These are phyloP conservation scores for Ostrea edulis DNA, from an alignment of 1,140 invertebrate genomes.

Conservation along the genomic window DNA sequence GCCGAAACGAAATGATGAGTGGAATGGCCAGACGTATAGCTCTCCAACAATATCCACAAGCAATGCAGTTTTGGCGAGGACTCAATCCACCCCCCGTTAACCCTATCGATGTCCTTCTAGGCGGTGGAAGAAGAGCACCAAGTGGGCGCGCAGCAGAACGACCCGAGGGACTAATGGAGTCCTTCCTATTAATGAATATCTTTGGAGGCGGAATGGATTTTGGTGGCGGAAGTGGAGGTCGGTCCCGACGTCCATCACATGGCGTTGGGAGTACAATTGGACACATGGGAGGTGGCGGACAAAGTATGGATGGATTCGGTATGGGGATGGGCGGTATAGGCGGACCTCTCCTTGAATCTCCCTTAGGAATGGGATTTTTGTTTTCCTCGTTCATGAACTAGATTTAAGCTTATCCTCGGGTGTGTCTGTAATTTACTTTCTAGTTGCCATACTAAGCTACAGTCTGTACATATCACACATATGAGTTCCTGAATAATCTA, in stretches of 20 bases:
- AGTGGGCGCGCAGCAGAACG: neutral
- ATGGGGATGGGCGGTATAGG: neutral
- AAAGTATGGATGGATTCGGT: neutral
- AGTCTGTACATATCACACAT: too few relatives aligned
- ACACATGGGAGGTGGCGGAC: conserved; percentile 11
- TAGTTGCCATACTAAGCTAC: neutral
- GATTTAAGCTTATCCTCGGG: neutral
- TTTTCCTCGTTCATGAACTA: conserved; percentile 26
- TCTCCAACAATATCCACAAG: neutral
- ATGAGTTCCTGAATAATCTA: too few relatives aligned
- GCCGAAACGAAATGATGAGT: neutral
- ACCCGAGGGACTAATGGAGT: conserved; percentile 21
- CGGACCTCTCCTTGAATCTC: neutral
- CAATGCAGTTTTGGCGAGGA: neutral
- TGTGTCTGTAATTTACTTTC: neutral
- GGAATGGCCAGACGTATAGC: neutral
- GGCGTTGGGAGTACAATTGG: neutral
- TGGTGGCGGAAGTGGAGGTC: neutral
- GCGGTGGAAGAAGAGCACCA: neutral
- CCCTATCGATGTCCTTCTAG: neutral
- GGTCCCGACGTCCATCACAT: neutral
- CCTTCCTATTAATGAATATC: conserved; percentile 17
- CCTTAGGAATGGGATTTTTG: conserved; percentile 1
- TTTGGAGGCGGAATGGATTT: neutral
- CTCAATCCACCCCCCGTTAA: neutral